These are phyloP conservation scores for Macrobrachium rosenbergii DNA, from an alignment of 1,140 invertebrate species.

Conservation along the genomic window DNA sequence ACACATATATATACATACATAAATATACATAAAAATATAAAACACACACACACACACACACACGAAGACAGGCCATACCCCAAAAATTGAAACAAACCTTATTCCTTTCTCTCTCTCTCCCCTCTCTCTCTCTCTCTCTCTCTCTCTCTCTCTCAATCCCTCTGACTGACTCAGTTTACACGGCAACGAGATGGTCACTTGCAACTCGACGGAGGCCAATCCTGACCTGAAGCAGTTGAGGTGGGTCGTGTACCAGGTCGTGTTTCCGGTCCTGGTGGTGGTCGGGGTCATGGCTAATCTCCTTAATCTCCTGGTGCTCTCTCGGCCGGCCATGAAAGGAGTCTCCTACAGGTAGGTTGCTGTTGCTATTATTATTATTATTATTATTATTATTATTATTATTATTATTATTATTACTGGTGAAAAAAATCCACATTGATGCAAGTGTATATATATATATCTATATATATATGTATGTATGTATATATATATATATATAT, in stretches of 20 bases:
- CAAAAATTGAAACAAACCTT: too few species aligned
- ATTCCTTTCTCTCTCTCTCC: constrained; percentile 30
- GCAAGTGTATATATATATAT: too few species aligned
- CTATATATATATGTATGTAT: too few species aligned
- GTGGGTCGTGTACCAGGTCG: constrained; percentile 68
- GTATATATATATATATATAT: too few species aligned
- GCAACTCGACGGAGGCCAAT: neutral
- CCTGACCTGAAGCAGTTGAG: constrained; percentile 38
- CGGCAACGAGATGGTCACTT: neutral
- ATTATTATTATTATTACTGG: too few species aligned
- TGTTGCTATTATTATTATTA: neutral
- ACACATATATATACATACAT: too few species aligned
- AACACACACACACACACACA: too few species aligned
- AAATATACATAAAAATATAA: too few species aligned
- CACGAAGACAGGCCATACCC: too few species aligned
- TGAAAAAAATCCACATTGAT: too few species aligned
- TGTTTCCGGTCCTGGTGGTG: constrained; percentile 67
- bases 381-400: neutral
- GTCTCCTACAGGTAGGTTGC: constrained; percentile 46
- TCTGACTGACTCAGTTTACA: neutral
- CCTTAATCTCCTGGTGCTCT: constrained; percentile 68
- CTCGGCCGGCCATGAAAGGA: constrained; percentile 67
- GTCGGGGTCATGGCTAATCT: constrained; percentile 68
- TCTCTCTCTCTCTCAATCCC: constrained; percentile 27
- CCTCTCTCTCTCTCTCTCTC: constrained; percentile 23